Conservation (phyloP, 2,113 vertebrate genomes). For the Brienomyrus brachyistius region DNA sequence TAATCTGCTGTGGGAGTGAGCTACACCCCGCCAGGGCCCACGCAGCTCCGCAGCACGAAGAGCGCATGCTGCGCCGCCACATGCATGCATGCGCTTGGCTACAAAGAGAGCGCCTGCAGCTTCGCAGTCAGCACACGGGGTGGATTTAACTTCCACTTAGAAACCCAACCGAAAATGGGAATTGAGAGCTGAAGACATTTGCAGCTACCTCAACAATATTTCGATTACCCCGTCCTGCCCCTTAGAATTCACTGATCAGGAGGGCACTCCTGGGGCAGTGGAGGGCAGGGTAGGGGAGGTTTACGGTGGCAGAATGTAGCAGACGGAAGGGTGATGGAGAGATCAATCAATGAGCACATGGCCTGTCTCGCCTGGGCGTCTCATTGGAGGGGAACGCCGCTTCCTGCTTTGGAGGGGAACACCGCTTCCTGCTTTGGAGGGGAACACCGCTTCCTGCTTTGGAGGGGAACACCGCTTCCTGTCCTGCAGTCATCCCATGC, state of each 20-base stretch:
- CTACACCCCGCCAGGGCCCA: not conserved
- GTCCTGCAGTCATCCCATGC: not conserved
- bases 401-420: too few species aligned
- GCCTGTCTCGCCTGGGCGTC: not conserved
- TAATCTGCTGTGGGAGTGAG: not conserved
- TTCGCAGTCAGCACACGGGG: not conserved
- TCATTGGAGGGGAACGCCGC: too few species aligned
- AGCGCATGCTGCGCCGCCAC: not conserved
- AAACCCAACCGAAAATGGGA: not conserved
- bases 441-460: not conserved
- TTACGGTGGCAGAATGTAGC: not conserved
- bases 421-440: too few species aligned
- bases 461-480: not conserved
- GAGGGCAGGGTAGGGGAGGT: not conserved
- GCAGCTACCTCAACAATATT: conserved; percentile 6
- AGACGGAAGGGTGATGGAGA: not conserved
- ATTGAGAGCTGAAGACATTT: not conserved
- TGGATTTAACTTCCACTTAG: not conserved
- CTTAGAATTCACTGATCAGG: not conserved
- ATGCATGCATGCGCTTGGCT: not conserved
- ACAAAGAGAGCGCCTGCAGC: not conserved
- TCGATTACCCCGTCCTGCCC: not conserved
- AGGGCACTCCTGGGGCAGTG: not conserved
- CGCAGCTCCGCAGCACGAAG: not conserved
- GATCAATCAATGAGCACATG: not conserved